Evolutionary conservation across 2,888 invertebrate species (phyloP).

Genomic region (Mamestra brassicae): DNA sequence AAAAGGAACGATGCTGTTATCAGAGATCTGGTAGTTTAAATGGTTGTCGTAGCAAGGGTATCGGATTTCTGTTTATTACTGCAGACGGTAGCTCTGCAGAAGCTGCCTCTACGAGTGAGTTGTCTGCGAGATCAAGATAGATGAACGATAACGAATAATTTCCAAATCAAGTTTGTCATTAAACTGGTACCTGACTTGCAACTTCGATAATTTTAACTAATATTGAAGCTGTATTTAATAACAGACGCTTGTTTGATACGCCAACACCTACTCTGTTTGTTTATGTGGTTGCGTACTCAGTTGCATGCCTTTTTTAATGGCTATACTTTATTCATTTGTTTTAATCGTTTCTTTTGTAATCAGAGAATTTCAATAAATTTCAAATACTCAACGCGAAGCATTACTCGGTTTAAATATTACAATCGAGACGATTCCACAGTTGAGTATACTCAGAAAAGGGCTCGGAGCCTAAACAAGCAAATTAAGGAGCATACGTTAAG

Average conservation of each 20-base stretch:
- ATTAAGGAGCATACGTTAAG: slow-evolving; percentile 58
- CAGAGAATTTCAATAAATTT: slow-evolving; percentile 10
- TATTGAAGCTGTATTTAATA: slow-evolving; percentile 60
- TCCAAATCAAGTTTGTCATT: slow-evolving; percentile 73
- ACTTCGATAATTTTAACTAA: slow-evolving; percentile 66
- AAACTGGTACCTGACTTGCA: slow-evolving; percentile 66
- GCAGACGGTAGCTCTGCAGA: slow-evolving; percentile 80
- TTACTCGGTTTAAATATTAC: slow-evolving; percentile 11
- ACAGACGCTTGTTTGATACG: slow-evolving; percentile 56
- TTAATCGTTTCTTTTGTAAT: slow-evolving; percentile 32
- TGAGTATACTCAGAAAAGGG: slow-evolving; percentile 32
- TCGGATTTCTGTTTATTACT: slow-evolving; percentile 89
- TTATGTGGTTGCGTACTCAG: slow-evolving; percentile 28
- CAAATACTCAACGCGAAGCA: not conserved
- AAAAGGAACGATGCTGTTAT: slow-evolving; percentile 83
- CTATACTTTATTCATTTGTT: slow-evolving; percentile 27
- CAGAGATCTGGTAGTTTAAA: slow-evolving; percentile 84
- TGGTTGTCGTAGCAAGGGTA: slow-evolving; percentile 81
- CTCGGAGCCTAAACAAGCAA: slow-evolving; percentile 55
- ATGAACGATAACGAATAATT: slow-evolving; percentile 76
- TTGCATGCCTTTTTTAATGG: not conserved
- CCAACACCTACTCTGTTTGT: slow-evolving; percentile 50
- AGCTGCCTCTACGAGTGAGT: slow-evolving; percentile 81
- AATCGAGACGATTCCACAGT: slow-evolving; percentile 39
- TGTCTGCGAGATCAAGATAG: slow-evolving; percentile 80